Evolutionary conservation across 2,113 vertebrate genomes (phyloP).

Genomic region (Lampris incognitus): DNA sequence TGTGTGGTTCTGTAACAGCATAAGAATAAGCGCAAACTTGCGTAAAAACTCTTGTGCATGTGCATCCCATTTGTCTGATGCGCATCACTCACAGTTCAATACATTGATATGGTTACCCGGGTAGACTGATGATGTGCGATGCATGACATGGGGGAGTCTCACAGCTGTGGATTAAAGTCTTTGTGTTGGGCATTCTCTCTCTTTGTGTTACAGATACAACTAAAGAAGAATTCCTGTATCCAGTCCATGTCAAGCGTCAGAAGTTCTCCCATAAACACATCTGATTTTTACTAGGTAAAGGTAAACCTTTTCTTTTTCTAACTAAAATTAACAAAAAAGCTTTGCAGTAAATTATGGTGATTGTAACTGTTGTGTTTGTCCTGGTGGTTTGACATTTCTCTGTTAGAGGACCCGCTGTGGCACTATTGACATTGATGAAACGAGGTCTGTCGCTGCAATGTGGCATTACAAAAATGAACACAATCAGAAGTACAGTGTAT

Average conservation of each 20-base stretch:
- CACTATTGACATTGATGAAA: background rate
- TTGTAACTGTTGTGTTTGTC: background rate
- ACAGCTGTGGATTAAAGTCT: conserved; percentile 26
- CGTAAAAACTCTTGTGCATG: background rate
- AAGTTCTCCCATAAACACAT: conserved; percentile 44
- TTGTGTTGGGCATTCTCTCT: background rate
- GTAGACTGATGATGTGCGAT: conserved; percentile 13
- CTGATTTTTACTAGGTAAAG: conserved; percentile 61
- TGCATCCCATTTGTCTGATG: background rate
- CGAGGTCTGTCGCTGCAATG: conserved; percentile 14
- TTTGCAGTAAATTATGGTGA: background rate
- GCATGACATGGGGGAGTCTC: background rate
- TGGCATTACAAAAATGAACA: conserved; percentile 41
- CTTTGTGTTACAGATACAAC: conserved; percentile 58
- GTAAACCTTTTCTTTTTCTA: conserved; percentile 25
- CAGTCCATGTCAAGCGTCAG: conserved; percentile 49
- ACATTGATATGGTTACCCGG: background rate
- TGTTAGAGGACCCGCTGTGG: background rate
- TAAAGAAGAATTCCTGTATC: conserved; percentile 55
- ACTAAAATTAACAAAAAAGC: background rate
- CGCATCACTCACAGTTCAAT: background rate
- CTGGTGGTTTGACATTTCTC: conserved; percentile 7
- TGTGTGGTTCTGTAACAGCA: background rate
- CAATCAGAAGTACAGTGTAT: conserved; percentile 16
- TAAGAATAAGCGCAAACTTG: background rate